Evolutionary conservation across 2,888 invertebrate species (phyloP).

Genomic region (Bruchidius siliquastri): DNA sequence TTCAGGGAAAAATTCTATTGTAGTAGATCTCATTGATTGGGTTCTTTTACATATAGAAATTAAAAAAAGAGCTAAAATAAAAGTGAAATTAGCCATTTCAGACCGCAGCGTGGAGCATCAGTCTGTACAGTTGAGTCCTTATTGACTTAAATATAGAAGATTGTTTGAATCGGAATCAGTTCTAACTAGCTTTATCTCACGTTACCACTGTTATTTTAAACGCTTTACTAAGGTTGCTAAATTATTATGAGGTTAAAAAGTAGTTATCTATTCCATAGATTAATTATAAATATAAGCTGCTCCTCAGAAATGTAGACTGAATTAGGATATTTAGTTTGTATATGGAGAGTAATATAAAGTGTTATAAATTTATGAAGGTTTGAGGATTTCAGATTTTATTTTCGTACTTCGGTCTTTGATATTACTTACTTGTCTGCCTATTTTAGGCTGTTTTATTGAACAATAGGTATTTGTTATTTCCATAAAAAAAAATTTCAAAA

Average conservation of each 20-base stretch:
- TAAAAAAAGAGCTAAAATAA: background rate
- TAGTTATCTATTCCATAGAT: background rate
- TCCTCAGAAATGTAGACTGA: background rate
- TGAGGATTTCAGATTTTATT: too few species aligned
- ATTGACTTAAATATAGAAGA: background rate
- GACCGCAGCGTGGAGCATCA: background rate
- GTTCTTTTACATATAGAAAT: background rate
- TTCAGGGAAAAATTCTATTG: constrained; percentile 47
- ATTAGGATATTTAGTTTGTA: background rate
- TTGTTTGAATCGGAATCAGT: background rate
- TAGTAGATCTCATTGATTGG: constrained; percentile 1
- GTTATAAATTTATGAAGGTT: too few species aligned
- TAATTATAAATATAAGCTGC: background rate
- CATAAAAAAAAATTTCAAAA: too few species aligned
- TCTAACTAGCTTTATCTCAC: background rate
- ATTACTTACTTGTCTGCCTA: too few species aligned
- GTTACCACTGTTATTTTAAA: background rate
- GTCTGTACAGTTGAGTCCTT: background rate
- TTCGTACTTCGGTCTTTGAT: too few species aligned
- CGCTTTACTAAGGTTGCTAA: background rate
- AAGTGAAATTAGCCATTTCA: background rate
- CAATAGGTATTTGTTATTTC: too few species aligned
- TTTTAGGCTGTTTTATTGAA: too few species aligned
- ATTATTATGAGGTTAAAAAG: background rate
- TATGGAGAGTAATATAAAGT: too few species aligned